Evolutionary conservation across 2,113 vertebrate genomes (phyloP).

Genomic region (Chionis minor): DNA sequence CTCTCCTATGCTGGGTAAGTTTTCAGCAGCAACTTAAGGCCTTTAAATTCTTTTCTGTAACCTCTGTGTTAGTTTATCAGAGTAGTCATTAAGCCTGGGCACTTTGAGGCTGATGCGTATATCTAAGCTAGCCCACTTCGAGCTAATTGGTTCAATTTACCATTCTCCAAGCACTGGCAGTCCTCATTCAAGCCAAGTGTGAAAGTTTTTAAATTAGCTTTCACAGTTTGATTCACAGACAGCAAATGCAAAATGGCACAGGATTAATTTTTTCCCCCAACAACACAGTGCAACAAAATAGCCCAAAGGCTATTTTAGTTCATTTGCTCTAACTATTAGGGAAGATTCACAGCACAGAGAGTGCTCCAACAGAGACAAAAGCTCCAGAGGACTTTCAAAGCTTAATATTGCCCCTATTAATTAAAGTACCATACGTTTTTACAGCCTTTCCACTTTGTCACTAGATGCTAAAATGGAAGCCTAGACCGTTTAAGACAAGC

Average conservation of each 20-base stretch:
- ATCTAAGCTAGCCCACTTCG: slow-evolving; percentile 51
- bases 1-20: background rate
- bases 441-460: slow-evolving; percentile 39
- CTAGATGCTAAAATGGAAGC: slow-evolving; percentile 10
- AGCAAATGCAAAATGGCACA: slow-evolving; percentile 76
- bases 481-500: background rate
- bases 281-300: slow-evolving; percentile 58
- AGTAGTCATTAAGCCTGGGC: slow-evolving; percentile 44
- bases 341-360: slow-evolving; percentile 58
- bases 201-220: slow-evolving; percentile 82
- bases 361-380: slow-evolving; percentile 48
- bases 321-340: slow-evolving; percentile 70
- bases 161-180: slow-evolving; percentile 72
- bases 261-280: slow-evolving; percentile 70
- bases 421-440: slow-evolving; percentile 23
- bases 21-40: background rate
- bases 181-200: slow-evolving; percentile 79
- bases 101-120: slow-evolving; percentile 56
- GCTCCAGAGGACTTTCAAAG: slow-evolving; percentile 54
- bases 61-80: slow-evolving; percentile 45
- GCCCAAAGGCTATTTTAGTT: slow-evolving; percentile 75
- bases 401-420: slow-evolving; percentile 55
- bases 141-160: slow-evolving; percentile 75
- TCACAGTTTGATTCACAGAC: slow-evolving; percentile 81
- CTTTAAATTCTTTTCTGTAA: slow-evolving; percentile 11